Base-by-base conservation (phyloP, 1,140 invertebrate genomes). In the Calliopsis andreniformis region DNA sequence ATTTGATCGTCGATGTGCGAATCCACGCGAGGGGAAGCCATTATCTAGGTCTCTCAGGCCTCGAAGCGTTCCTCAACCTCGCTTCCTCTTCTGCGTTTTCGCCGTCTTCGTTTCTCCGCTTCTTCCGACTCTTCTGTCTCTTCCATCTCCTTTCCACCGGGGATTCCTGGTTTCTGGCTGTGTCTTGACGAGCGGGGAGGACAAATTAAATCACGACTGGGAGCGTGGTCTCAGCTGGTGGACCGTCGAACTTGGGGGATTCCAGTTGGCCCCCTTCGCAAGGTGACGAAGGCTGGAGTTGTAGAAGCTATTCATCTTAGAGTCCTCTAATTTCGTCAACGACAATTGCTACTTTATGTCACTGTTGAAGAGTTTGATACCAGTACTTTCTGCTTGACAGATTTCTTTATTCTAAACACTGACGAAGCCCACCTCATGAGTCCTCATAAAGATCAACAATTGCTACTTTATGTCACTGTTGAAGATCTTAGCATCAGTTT, bases 61-160 rank as follows among this genome's bases (percentile, higher is more conserved):
- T 82, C 47, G 75, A 61, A 28, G 61, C 47, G 58, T 66, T 63
- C 56, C 14, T 61, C 30, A 25, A 49, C 49, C 42, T 69, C 73
- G 39, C 53, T 47, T 67, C 67, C 67, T 62, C 75, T 45, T 82
- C 69, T 42, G 59, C 55, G 20, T 75, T 56, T 47, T 73, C 59
- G 63, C 43, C 59, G 62, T 79, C 66, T 47, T 66, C 76, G 66
- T 30, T 63, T 42, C 28, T 82, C 63, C 8, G 12, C 45, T 69
- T 84, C 82, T 23, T 84, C 75, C 18, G 62, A 5, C 63, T 84
- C 82, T n/a, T 81, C 75, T 14, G 56, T 1, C 51, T 84, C 70
- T 78, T 84, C 45, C 80, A 82, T 80, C 53, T 72, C 71, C 63
- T 63, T 45, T 51, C 28, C 39, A 49, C 32, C 47, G 12, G 42